phyloP scores from a whole-genome alignment of 2,888 invertebrate species.

The Nemotelus nigrinus region DNA sequence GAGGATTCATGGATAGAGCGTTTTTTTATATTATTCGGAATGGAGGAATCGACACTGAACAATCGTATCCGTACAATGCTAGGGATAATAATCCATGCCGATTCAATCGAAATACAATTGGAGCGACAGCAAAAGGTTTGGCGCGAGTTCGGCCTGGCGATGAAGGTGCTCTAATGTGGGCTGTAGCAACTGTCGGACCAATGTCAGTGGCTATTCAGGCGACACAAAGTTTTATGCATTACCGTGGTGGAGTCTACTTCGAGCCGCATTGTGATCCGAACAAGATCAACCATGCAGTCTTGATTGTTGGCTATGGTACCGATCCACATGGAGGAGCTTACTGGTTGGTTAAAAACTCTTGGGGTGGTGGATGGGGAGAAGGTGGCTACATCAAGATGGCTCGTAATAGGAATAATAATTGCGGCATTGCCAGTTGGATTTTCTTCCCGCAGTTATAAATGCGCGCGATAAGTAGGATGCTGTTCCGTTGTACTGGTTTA shows the following conservation, averaged over 20 bases:
- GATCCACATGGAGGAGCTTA: conserved; percentile 67
- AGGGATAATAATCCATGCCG: conserved; percentile 73
- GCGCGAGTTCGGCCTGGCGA: conserved; percentile 76
- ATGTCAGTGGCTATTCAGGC: conserved; percentile 91
- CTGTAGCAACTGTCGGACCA: conserved; percentile 86
- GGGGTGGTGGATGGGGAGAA: conserved; percentile 73
- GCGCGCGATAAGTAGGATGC: no score
- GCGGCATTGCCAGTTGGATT: no score
- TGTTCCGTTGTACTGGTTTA: no score
- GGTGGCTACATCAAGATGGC: no score
- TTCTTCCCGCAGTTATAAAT: no score
- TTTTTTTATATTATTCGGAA: conserved; percentile 67
- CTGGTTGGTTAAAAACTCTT: conserved; percentile 75
- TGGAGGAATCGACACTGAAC: conserved; percentile 89
- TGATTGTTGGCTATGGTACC: conserved; percentile 63
- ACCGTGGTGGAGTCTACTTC: conserved; percentile 81
- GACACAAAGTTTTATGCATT: conserved; percentile 85
- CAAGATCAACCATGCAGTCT: conserved; percentile 81
- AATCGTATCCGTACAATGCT: conserved; percentile 85
- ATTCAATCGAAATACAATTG: conserved; percentile 73
- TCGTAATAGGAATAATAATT: no score
- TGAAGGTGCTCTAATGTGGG: conserved; percentile 78
- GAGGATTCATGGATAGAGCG: conserved; percentile 62
- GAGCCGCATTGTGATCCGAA: conserved; percentile 79
- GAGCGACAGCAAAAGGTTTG: conserved; percentile 84